Conservation (phyloP, 2,888 invertebrate species). For the Nectonema munidae region DNA sequence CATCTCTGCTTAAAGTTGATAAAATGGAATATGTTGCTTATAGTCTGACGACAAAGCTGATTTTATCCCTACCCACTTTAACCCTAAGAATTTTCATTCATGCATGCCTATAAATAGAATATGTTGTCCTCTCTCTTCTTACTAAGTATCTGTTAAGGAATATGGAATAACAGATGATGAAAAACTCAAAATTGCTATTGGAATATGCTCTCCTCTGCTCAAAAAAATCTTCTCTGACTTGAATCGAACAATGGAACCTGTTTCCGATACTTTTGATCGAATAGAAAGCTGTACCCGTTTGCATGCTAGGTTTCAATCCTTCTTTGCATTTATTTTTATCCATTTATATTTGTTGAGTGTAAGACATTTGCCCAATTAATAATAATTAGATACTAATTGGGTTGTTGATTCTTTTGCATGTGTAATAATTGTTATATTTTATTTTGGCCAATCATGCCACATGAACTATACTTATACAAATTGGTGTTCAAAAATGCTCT, state of each 20-base stretch:
- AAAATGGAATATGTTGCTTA: neutral
- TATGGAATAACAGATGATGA: constrained; percentile 78
- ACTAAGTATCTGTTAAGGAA: constrained; percentile 31
- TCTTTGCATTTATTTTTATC: too few relatives aligned
- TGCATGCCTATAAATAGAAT: too few relatives aligned
- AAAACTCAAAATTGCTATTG: constrained; percentile 75
- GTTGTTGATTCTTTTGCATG: too few relatives aligned
- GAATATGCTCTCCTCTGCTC: constrained; percentile 73
- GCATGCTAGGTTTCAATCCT: constrained; percentile 40
- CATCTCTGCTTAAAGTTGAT: neutral
- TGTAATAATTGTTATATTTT: too few relatives aligned
- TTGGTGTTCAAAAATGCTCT: too few relatives aligned
- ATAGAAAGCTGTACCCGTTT: constrained; percentile 68
- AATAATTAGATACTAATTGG: too few relatives aligned
- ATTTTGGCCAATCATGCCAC: too few relatives aligned
- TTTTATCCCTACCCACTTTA: too few relatives aligned
- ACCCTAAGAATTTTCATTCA: too few relatives aligned
- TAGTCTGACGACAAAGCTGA: neutral
- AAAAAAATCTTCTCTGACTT: constrained; percentile 76
- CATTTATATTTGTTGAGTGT: neutral
- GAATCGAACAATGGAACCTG: constrained; percentile 40
- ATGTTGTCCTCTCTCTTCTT: constrained; percentile 1
- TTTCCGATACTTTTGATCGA: constrained; percentile 32
- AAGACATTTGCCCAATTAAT: too few relatives aligned
- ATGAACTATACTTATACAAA: too few relatives aligned